A percentile compares a stretch with the other conserved stretches of the same genome.
phyloP scores from a whole-genome alignment of 2,113 vertebrate species.

The Aptenodytes forsteri region DNA sequence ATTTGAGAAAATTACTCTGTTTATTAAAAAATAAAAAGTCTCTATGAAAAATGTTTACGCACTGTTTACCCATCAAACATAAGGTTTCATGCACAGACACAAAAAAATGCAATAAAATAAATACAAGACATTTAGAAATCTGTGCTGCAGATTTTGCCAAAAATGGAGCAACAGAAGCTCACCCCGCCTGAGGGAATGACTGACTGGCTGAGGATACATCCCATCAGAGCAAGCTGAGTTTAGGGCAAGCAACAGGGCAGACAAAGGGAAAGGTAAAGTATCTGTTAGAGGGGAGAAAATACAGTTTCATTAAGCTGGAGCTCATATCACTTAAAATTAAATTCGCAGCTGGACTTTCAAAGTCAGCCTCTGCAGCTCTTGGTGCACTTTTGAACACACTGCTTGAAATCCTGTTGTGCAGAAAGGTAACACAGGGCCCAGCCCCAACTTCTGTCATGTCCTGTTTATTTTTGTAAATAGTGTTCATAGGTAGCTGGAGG shows the following conservation, averaged over 20 bases:
- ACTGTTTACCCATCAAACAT: conserved; percentile 59
- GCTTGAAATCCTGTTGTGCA: not conserved
- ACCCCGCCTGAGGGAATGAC: conserved; percentile 33
- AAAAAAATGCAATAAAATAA: conserved; percentile 46
- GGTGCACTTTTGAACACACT: not conserved
- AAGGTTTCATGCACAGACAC: conserved; percentile 53
- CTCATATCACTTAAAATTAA: conserved; percentile 1
- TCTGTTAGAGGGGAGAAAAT: conserved; percentile 8
- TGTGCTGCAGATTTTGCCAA: conserved; percentile 61
- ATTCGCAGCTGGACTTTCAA: conserved; percentile 12
- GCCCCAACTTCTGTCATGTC: not conserved
- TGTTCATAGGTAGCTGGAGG: not conserved
- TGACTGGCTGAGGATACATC: conserved; percentile 3
- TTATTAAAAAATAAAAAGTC: conserved; percentile 44
- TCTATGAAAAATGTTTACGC: conserved; percentile 43
- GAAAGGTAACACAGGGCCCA: not conserved
- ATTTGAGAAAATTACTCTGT: conserved; percentile 29
- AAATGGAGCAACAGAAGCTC: conserved; percentile 51
- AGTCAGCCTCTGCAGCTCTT: not conserved
- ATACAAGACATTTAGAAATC: conserved; percentile 65
- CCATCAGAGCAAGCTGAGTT: not conserved
- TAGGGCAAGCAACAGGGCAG: not conserved
- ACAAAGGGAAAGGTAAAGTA: not conserved
- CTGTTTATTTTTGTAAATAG: not conserved
- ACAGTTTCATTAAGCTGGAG: not conserved